Evolutionary conservation across 2,888 invertebrate genomes (phyloP), one percentile per base, ranked within the genome.

Genomic region (Metallyticus violacea): DNA sequence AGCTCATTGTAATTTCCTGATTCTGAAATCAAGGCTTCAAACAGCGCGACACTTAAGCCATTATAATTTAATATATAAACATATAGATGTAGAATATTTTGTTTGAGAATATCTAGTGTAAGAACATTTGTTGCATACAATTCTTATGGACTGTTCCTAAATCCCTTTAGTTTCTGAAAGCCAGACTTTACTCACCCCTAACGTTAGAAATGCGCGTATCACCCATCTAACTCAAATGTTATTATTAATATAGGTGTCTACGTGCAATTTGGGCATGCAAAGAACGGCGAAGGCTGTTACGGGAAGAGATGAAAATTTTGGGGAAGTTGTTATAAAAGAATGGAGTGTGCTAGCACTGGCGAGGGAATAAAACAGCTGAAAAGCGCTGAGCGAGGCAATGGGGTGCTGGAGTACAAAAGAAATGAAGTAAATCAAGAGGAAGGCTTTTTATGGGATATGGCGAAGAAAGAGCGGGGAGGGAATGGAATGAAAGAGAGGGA

Each of bases 321-420:
- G 40, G 83, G 77, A 83, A 83, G 83, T 83, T 83, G 83, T 77
- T 83, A 77, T 83, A 77, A 83, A 83, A 83, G 81, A 81, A 81
- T 28, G 26, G 29, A 62, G 30, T 29, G 81, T 22, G n/a, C n/a
- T n/a, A n/a, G n/a, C n/a, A n/a, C n/a, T n/a, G 30, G n/a, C 9
- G 81, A 9, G 22, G 30, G 26, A 29, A 83, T 40, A 77, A 77
- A 83, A 83, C 76, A 25, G 77, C 83, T 29, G 29, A 83, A 83
- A 83, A 83, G 29, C 40, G 83, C 83, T 83, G 83, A 83, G 83
- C 40, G 77, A 83, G 77, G 77, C 83, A 62, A 62, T 62, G n/a
- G 77, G 27, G 77, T 26, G 62, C 27, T 27, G 30, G 7, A 26
- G 77, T 29, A 83, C 83, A 83, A 77, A 83, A 77, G 77, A n/a